These are phyloP conservation scores for Drosophila auraria DNA, from an alignment of 1,140 invertebrate species.

Conservation along the genomic window DNA sequence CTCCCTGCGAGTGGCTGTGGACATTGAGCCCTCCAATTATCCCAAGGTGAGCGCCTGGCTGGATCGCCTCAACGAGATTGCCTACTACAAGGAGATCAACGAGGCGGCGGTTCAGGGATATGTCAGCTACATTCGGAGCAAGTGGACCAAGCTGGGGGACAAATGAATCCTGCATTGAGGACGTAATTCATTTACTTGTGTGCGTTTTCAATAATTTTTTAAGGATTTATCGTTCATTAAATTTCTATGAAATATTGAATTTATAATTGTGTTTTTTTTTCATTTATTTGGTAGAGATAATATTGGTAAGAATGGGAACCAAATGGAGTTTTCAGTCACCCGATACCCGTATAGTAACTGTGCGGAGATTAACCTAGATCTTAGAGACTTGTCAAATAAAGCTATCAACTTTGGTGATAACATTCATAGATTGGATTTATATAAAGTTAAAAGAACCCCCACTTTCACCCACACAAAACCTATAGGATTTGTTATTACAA, in stretches of 20 bases:
- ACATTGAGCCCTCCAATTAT: slow-evolving; percentile 56
- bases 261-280: neutral
- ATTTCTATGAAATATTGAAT: neutral
- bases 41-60: slow-evolving; percentile 67
- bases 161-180: slow-evolving; percentile 2
- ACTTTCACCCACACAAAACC: too few species aligned
- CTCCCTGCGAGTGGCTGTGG: slow-evolving; percentile 55
- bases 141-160: slow-evolving; percentile 45
- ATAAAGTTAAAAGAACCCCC: too few species aligned
- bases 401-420: too few species aligned
- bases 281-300: too few species aligned
- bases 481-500: too few species aligned
- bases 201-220: neutral
- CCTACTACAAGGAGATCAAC: slow-evolving; percentile 77
- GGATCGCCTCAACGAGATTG: slow-evolving; percentile 38
- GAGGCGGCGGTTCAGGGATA: slow-evolving; percentile 57
- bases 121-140: slow-evolving; percentile 32
- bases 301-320: too few species aligned
- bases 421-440: too few species aligned
- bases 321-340: too few species aligned
- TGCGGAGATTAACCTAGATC: too few species aligned
- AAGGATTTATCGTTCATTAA: neutral
- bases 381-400: too few species aligned
- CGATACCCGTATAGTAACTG: too few species aligned
- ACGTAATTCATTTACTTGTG: neutral